Base-by-base conservation (phyloP, 1,140 invertebrate genomes). In the Drosophila lini region DNA sequence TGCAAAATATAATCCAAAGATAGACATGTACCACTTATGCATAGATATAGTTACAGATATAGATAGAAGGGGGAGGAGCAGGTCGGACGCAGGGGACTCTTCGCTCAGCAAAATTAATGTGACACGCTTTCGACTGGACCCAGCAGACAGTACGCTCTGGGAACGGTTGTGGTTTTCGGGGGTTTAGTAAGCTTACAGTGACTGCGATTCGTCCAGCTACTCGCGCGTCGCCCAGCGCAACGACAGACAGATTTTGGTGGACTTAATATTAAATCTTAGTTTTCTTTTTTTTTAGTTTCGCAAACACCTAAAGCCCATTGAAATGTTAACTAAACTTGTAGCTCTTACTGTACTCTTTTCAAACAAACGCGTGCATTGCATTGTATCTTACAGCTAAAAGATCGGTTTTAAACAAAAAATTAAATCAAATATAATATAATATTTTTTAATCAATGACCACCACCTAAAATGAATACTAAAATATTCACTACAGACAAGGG, bases 61-160 rank as follows among this genome's bases (percentile, higher is more conserved):
- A 62, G 36, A 50, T 31, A 62, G 47, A 52, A 28, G 45, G 38
- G 62, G 53, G 45, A 5, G 41, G 50, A 28, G 62, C 8, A 59
- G 44, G 61, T 58, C 69, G 69, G 67, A 88, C 74, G 89, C 91
- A 92, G 91, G 91, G 91, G 81, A 92, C 78, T 90, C 76, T 88
- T 90, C 89, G 84, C 90, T 92, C 91, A 92, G 81, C 91, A 92
- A 92, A 92, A 92, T 91, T 92, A 78, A 92, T 92, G 91, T 92
- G 91, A 92, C 91, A 92, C 85, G 79, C 73, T 92, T 92, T 90
- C 83, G 74, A 76, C 76, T 88, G 91, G 47, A 74, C 28, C 47
- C 60, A 55, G 71, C 80, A 88, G 79, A 81, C 80, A 60, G 69
- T 75, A 78, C 57, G 47, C 65, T 42, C 58, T 36, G 44, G 61